Conservation (phyloP, 2,797 vertebrate genomes). For the Oryzias sinensis region DNA sequence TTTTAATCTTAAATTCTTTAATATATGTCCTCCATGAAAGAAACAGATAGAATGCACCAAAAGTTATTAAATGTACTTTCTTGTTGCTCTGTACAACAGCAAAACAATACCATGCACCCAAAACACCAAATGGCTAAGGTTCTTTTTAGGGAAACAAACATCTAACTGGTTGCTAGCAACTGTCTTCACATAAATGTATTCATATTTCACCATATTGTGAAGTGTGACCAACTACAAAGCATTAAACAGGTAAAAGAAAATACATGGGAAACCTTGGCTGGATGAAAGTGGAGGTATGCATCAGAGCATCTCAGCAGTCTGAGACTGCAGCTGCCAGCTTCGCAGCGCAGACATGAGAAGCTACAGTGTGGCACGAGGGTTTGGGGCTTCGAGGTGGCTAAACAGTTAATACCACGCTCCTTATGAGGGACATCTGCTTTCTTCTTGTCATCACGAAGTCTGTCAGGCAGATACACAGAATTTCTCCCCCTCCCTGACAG, state of each 20-base stretch:
- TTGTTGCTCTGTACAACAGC: too few relatives aligned
- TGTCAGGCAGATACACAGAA: slow-evolving; percentile 50
- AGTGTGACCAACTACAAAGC: slow-evolving; percentile 55
- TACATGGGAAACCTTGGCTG: slow-evolving; percentile 55
- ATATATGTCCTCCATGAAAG: too few relatives aligned
- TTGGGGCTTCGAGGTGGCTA: slow-evolving; percentile 68
- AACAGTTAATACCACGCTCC: slow-evolving; percentile 64
- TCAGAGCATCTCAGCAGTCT: slow-evolving; percentile 65
- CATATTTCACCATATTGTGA: slow-evolving; percentile 31
- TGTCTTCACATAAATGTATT: slow-evolving; percentile 24
- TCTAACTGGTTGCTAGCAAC: neutral
- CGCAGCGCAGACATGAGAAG: slow-evolving; percentile 39
- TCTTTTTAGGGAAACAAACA: neutral
- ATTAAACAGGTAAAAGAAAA: slow-evolving; percentile 50
- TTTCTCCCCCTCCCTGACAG: slow-evolving; percentile 46
- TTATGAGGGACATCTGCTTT: slow-evolving; percentile 60
- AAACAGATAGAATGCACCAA: too few relatives aligned
- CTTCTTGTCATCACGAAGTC: slow-evolving; percentile 68
- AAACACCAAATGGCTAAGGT: neutral
- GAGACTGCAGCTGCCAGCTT: slow-evolving; percentile 62
- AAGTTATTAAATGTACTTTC: too few relatives aligned
- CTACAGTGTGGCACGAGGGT: slow-evolving; percentile 48
- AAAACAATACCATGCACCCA: neutral
- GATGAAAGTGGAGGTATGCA: slow-evolving; percentile 69
- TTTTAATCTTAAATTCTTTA: too few relatives aligned